Evolutionary conservation across 2,797 vertebrate genomes (phyloP).

Genomic region (Phylloscopus collybita): DNA sequence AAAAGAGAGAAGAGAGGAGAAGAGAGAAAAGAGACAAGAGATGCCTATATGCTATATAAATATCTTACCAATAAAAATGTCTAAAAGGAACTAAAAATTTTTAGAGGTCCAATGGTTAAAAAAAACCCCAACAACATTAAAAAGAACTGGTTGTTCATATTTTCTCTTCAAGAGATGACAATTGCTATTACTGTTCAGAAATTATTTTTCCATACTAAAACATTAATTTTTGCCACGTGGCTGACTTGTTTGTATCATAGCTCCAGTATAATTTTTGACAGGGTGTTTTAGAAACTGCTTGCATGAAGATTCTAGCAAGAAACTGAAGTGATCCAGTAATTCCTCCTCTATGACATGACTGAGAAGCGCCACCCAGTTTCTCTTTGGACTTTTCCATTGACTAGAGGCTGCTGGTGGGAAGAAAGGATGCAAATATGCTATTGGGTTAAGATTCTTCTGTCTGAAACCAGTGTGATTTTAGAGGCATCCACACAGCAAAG

Average conservation of each 20-base stretch:
- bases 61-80: neutral
- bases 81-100: neutral
- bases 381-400: neutral
- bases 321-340: neutral
- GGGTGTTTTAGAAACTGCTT: neutral
- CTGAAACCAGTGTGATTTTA: neutral
- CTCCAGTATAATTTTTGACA: neutral
- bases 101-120: neutral
- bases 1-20: neutral
- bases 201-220: neutral
- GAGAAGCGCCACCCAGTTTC: neutral
- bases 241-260: neutral
- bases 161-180: neutral
- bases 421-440: neutral
- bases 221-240: neutral
- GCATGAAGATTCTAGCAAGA: neutral
- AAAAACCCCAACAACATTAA: accelerated
- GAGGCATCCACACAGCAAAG: neutral
- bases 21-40: no score
- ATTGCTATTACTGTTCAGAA: neutral
- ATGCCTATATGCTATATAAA: neutral
- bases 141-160: neutral
- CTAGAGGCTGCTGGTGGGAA: neutral
- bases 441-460: neutral
- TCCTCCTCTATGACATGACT: neutral